A percentile compares a stretch with the other conserved stretches of the same genome.
These are phyloP conservation scores for Chunga burmeisteri DNA, from an alignment of 2,113 vertebrate genomes.

Conservation along the genomic window DNA sequence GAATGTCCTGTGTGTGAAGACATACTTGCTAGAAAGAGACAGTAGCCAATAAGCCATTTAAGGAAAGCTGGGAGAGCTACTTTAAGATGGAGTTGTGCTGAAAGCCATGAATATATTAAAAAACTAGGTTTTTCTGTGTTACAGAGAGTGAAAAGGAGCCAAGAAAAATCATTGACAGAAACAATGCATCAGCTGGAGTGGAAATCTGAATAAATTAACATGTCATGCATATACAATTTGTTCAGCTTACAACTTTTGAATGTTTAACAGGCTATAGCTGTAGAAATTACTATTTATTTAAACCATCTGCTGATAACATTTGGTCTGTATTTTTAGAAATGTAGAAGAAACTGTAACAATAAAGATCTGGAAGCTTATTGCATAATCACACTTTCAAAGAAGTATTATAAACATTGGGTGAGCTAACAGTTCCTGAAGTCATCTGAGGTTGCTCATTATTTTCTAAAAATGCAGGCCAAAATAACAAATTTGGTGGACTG, in stretches of 20 bases:
- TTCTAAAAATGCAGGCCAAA: background rate
- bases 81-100: background rate
- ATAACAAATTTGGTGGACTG: background rate
- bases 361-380: background rate
- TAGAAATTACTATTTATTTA: constrained; percentile 60
- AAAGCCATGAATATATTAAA: constrained; percentile 7
- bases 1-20: background rate
- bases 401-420: background rate
- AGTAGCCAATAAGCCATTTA: background rate
- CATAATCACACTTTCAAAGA: background rate
- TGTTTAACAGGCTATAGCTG: constrained; percentile 18
- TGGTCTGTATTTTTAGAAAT: constrained; percentile 26
- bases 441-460: background rate
- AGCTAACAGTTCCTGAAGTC: background rate
- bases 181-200: constrained; percentile 42
- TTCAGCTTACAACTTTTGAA: constrained; percentile 9
- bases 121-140: constrained; percentile 7
- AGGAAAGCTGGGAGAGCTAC: background rate
- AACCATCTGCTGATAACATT: constrained; percentile 58
- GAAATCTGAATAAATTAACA: background rate
- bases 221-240: constrained; percentile 4
- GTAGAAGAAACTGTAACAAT: constrained; percentile 9
- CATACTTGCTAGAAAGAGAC: background rate
- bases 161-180: constrained; percentile 9
- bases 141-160: constrained; percentile 26